Percentiles rank a stretch among this genome's conserved stretches.
These are phyloP conservation scores for Yoshiicerus persimilis DNA, from an alignment of 1,140 invertebrate species.

Conservation along the genomic window DNA sequence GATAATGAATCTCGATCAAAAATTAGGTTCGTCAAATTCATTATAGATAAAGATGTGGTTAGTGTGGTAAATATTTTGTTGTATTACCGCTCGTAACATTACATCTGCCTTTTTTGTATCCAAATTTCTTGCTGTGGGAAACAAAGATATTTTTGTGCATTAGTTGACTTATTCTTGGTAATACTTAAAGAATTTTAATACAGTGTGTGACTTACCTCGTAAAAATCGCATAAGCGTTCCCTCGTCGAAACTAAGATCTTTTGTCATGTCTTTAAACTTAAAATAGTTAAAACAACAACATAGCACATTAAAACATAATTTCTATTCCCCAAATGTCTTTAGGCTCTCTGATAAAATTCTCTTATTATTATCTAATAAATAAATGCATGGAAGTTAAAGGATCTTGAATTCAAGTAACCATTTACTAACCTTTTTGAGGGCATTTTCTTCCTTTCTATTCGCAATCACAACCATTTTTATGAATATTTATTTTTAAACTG, in stretches of 20 bases:
- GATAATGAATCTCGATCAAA: not conserved
- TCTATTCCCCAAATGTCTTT: too few relatives aligned
- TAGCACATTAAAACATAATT: too few relatives aligned
- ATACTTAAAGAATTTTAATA: not conserved
- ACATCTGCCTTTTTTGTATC: constrained; percentile 30
- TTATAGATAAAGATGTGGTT: not conserved
- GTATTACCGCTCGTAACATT: constrained; percentile 23
- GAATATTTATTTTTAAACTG: too few relatives aligned
- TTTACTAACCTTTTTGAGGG: not conserved
- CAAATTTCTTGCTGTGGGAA: constrained; percentile 2
- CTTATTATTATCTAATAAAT: too few relatives aligned
- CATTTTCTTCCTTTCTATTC: not conserved
- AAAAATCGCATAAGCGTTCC: constrained; percentile 3
- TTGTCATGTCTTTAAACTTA: not conserved
- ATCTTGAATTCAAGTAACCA: not conserved
- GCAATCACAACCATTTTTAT: not conserved
- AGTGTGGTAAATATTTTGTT: not conserved
- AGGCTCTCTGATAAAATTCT: too few relatives aligned
- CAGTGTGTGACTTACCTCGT: not conserved
- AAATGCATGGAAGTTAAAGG: too few relatives aligned
- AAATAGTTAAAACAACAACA: not conserved
- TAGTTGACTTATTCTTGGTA: too few relatives aligned
- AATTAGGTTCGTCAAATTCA: not conserved
- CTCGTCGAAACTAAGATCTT: constrained; percentile 11
- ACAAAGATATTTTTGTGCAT: too few relatives aligned